Evolutionary conservation across 2,888 invertebrate genomes (phyloP).

Genomic region (Cartodere bifasciata): DNA sequence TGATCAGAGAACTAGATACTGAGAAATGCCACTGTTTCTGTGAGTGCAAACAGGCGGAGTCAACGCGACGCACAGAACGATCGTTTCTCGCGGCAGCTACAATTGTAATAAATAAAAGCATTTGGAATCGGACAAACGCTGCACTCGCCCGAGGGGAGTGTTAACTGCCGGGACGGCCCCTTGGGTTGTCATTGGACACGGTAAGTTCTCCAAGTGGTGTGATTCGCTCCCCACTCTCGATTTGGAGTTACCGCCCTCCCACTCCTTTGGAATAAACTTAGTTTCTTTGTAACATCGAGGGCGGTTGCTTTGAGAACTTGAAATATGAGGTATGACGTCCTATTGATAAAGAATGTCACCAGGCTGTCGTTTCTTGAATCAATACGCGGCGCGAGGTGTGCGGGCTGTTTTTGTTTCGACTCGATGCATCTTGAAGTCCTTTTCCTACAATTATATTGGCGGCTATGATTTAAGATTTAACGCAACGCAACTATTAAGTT

Average conservation of each 20-base stretch:
- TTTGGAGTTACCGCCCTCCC: conserved; percentile 25
- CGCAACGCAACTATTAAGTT: too few species aligned
- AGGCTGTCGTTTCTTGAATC: conserved; percentile 49
- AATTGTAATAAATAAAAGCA: conserved; percentile 62
- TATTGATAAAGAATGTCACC: conserved; percentile 57
- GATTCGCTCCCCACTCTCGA: conserved; percentile 29
- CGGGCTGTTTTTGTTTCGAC: conserved; percentile 25
- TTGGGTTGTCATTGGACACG: conserved; percentile 41
- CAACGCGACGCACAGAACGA: conserved; percentile 35
- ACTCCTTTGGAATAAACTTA: conserved; percentile 36
- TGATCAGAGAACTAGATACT: too few species aligned
- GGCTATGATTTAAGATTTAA: too few species aligned
- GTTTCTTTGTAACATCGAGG: conserved; percentile 47
- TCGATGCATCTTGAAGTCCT: conserved; percentile 19
- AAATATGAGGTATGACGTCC: conserved; percentile 42
- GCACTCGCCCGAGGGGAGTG: conserved; percentile 29
- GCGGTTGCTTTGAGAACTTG: conserved; percentile 38
- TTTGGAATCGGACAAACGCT: conserved; percentile 42
- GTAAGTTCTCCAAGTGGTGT: conserved; percentile 19
- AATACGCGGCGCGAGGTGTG: conserved; percentile 31
- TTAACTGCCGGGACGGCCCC: conserved; percentile 42
- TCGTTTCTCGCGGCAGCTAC: conserved; percentile 54
- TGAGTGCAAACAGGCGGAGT: too few species aligned
- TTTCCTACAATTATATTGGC: too few species aligned
- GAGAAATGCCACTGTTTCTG: too few species aligned